These are phyloP conservation scores for Archivesica marissinica DNA, from an alignment of 1,140 invertebrate genomes.

Conservation along the genomic window DNA sequence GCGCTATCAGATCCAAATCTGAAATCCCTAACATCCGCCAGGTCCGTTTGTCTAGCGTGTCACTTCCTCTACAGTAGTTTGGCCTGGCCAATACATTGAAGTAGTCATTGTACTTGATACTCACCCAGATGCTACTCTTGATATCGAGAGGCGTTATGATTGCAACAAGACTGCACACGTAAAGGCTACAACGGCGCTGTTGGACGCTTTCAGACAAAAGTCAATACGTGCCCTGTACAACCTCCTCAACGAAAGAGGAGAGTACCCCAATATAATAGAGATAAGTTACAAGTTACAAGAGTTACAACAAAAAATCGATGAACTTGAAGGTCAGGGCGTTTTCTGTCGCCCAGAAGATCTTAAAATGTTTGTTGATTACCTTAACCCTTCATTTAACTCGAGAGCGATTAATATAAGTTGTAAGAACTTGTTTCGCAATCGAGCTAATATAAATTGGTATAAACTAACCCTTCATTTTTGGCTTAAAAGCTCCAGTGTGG, in stretches of 20 bases:
- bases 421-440: too few species aligned
- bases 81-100: conserved; percentile 61
- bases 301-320: conserved; percentile 58
- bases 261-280: conserved; percentile 51
- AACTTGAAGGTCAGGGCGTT: conserved; percentile 53
- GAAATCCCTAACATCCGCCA: neutral
- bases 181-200: conserved; percentile 48
- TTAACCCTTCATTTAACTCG: too few species aligned
- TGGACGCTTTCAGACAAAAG: conserved; percentile 44
- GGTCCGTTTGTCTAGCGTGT: neutral
- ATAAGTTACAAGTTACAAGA: conserved; percentile 33
- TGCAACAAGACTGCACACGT: neutral
- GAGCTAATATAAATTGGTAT: too few species aligned
- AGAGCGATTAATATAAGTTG: too few species aligned
- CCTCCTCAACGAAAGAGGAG: conserved; percentile 64
- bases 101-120: neutral
- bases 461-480: conserved; percentile 55
- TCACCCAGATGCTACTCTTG: neutral
- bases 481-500: conserved; percentile 15
- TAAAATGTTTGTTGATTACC: conserved; percentile 55
- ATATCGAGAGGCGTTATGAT: conserved; percentile 36
- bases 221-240: conserved; percentile 64
- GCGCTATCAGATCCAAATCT: neutral
- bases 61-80: neutral
- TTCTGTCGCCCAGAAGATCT: conserved; percentile 64